Evolutionary conservation across 1,140 invertebrate species (phyloP).

Genomic region (Holotrichia oblita): DNA sequence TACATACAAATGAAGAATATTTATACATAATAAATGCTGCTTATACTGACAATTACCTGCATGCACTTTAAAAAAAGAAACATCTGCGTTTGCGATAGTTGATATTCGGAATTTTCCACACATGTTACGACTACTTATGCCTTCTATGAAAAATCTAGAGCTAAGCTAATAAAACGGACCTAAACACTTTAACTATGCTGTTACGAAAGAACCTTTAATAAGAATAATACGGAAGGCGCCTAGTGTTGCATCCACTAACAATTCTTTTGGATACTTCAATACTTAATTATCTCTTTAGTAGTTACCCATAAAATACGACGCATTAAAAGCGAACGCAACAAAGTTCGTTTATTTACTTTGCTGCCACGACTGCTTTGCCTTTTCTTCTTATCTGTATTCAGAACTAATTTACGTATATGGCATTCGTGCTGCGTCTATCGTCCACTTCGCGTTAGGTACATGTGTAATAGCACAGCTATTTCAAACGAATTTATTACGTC

Average conservation of each 20-base stretch:
- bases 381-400: not conserved
- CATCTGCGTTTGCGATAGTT: no score
- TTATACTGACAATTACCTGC: no score
- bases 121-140: no score
- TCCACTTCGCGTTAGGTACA: no score
- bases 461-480: not conserved
- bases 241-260: not conserved
- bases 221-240: conserved; percentile 19
- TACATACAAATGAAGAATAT: no score
- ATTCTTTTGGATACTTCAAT: conserved; percentile 4
- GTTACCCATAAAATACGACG: not conserved
- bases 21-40: no score
- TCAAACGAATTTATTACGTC: not conserved
- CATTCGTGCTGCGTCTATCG: not conserved
- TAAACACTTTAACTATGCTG: not conserved
- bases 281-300: not conserved
- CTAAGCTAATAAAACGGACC: no score
- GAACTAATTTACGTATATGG: conserved; percentile 5
- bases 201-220: not conserved
- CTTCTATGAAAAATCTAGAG: no score
- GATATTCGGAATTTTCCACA: no score
- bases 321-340: not conserved
- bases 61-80: no score
- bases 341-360: not conserved
- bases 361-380: not conserved